These are phyloP conservation scores for Camarhynchus parvulus DNA, from an alignment of 2,113 vertebrate genomes.

Conservation along the genomic window DNA sequence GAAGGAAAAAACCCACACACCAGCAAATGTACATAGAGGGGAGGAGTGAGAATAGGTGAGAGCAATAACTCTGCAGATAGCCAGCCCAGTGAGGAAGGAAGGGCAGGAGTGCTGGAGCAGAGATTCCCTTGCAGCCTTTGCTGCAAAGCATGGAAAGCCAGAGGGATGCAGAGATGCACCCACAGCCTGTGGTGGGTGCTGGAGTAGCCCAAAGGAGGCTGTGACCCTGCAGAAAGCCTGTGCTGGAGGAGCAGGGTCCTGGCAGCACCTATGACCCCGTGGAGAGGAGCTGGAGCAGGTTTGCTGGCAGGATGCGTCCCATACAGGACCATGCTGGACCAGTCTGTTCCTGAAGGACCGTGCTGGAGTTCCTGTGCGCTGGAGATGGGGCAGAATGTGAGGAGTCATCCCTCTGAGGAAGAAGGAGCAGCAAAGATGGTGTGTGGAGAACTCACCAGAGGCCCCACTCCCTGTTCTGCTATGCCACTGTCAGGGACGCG, in stretches of 20 bases:
- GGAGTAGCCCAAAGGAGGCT: neutral
- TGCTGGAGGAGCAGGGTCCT: neutral
- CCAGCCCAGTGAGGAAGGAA: neutral
- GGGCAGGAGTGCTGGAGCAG: neutral
- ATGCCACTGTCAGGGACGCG: rapidly evolving
- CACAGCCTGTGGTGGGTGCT: neutral
- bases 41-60: neutral
- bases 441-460: neutral
- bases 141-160: neutral
- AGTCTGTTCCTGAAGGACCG: neutral
- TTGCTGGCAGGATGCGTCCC: neutral
- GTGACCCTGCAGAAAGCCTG: neutral
- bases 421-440: neutral
- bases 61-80: neutral
- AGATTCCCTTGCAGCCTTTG: neutral
- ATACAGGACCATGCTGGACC: rapidly evolving
- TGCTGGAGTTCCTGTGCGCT: neutral
- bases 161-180: neutral
- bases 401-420: neutral
- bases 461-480: no score
- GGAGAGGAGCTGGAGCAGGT: neutral
- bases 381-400: neutral
- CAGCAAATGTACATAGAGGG: neutral
- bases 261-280: neutral
- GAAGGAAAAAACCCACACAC: neutral